Conservation (phyloP, 1,140 invertebrate genomes). For the Trypoxylus dichotomus region DNA sequence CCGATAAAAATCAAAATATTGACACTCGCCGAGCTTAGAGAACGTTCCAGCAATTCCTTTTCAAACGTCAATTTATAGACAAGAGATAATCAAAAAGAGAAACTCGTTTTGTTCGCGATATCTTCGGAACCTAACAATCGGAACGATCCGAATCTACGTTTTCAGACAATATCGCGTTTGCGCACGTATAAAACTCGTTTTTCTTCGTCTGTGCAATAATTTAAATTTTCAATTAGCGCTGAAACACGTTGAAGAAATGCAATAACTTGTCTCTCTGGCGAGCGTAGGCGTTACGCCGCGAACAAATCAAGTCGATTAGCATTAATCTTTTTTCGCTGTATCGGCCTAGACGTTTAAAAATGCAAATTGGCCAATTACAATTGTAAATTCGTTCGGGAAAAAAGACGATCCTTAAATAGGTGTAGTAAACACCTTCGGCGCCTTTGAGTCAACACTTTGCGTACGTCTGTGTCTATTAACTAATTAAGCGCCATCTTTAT, state of each 20-base stretch:
- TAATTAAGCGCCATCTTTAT: neutral
- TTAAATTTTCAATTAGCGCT: constrained; percentile 1
- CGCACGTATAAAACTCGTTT: neutral
- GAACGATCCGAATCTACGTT: neutral
- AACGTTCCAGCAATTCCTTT: too few species aligned
- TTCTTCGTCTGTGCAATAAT: neutral
- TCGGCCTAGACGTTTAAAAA: neutral
- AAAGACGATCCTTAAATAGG: neutral
- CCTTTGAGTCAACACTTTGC: neutral
- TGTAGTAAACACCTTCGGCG: neutral
- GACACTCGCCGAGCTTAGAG: neutral
- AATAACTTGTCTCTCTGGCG: neutral
- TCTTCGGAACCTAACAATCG: neutral
- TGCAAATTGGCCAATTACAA: constrained; percentile 2
- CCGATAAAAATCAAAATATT: neutral
- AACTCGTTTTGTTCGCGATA: neutral
- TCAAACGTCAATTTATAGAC: neutral
- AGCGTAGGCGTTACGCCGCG: neutral
- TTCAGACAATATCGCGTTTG: neutral
- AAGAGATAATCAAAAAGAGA: neutral
- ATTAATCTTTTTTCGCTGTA: neutral
- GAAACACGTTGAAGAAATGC: neutral
- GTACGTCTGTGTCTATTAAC: neutral
- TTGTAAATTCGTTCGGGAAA: neutral
- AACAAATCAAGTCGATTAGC: neutral